phyloP scores from a whole-genome alignment of 2,888 invertebrate genomes.

The Cecidostiba fungosa region DNA sequence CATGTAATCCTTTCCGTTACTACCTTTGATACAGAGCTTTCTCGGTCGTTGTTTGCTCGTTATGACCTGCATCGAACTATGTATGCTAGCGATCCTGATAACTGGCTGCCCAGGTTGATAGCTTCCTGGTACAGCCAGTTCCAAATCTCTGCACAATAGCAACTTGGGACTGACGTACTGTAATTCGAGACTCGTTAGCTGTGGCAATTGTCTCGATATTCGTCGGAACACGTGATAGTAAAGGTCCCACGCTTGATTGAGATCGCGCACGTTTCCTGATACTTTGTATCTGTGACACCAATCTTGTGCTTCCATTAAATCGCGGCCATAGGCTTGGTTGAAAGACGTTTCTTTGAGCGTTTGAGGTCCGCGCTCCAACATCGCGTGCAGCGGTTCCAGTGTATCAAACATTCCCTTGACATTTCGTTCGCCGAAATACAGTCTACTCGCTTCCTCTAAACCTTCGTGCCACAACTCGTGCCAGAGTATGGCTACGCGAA shows the following conservation, averaged over 20 bases:
- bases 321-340: conserved; percentile 96
- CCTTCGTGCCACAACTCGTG: conserved; percentile 99
- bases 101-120: conserved; percentile 96
- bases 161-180: conserved; percentile 98
- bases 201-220: conserved; percentile 96
- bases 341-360: conserved; percentile 99
- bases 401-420: conserved; percentile 97
- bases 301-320: conserved; percentile 95
- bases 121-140: conserved; percentile 98
- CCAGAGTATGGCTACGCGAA: conserved; percentile 99
- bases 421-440: conserved; percentile 98
- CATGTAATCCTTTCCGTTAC: conserved; percentile 99
- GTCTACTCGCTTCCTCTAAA: conserved; percentile 93
- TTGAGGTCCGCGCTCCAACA: conserved; percentile 96
- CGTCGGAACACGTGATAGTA: conserved; percentile 99
- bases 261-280: conserved; percentile 92
- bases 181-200: conserved; percentile 93
- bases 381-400: conserved; percentile 95
- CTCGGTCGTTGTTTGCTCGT: conserved; percentile 99
- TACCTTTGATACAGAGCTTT: conserved; percentile 94
- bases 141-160: conserved; percentile 93
- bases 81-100: conserved; percentile 94
- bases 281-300: conserved; percentile 96
- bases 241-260: conserved; percentile 99
- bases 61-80: conserved; percentile 96